Evolutionary conservation across 2,113 vertebrate genomes (phyloP).

Genomic region (Podilymbus podiceps): DNA sequence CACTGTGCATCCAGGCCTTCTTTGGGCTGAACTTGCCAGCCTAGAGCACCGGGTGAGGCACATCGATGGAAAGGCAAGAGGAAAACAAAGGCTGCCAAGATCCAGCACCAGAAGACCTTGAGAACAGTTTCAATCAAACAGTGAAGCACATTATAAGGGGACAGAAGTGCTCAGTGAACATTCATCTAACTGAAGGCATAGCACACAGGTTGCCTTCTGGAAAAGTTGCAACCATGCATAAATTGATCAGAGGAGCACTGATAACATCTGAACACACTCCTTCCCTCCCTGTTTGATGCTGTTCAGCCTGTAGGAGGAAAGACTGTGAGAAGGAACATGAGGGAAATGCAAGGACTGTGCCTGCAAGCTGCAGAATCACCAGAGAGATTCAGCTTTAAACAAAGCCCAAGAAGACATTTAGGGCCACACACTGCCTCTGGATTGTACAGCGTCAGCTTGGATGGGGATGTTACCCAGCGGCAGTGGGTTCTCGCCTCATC

Average conservation of each 20-base stretch:
- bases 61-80: neutral
- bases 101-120: neutral
- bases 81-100: neutral
- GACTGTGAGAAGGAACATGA: neutral
- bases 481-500: fast-evolving
- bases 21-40: neutral
- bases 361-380: neutral
- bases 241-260: neutral
- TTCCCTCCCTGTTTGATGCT: neutral
- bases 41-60: neutral
- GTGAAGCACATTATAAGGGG: neutral
- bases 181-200: neutral
- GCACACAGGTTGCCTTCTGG: neutral
- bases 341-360: neutral
- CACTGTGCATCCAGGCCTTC: neutral
- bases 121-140: neutral
- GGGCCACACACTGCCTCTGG: neutral
- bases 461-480: neutral
- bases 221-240: neutral
- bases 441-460: neutral
- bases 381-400: neutral
- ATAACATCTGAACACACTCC: neutral
- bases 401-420: neutral
- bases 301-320: neutral
- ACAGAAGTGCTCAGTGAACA: neutral